Base-by-base conservation (phyloP, 2,888 invertebrate genomes). In the Dasypogon diadema region DNA sequence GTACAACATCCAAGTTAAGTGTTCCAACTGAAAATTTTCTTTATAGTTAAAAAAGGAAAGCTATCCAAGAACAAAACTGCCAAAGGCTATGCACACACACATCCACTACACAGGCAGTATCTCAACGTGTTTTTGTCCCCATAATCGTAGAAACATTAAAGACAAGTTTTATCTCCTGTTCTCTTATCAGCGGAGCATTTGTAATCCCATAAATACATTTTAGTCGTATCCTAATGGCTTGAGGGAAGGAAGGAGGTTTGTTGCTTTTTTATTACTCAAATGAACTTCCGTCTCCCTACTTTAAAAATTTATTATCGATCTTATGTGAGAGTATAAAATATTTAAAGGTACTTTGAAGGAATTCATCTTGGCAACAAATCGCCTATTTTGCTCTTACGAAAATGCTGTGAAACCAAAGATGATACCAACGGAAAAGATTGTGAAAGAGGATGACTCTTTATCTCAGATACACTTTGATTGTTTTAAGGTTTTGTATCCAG, bases 291-390 rank as follows among this genome's bases (percentile, higher is more conserved):
- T 6, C n/a, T 3, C 58, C 8, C 26, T 30, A 30, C 10, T 58
- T 58, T 58, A 58, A 58, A 12, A 26, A 58, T 58, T 58, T 58
- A 26, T 26, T 58, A 58, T 58, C 14, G 58, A 58, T 58, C 18
- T 58, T 14, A 58, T n/a, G 30, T 16, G 14, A 1, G 14, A 26
- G 4, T n/a, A 18, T 24, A 56, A 56, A 12, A 56, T 56, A 56
- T 56, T 56, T 56, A 56, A 56, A 56, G 56, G 24, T 56, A n/a
- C 8, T 56, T 24, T 56, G 14, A 56, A 16, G 12, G 10, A 56
- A 56, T 42, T 42, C 42, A 12, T 42, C n/a, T 12, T 12, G n/a
- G 8, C n/a, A 42, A 12, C 12, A n/a, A 42, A 42, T 42, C 12
- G 8, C 42, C 42, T 1, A 42, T 6, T 42, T 30, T n/a, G n/a